These are phyloP conservation scores for Falco novaeseelandiae DNA, from an alignment of 2,797 vertebrate species.

Conservation along the genomic window DNA sequence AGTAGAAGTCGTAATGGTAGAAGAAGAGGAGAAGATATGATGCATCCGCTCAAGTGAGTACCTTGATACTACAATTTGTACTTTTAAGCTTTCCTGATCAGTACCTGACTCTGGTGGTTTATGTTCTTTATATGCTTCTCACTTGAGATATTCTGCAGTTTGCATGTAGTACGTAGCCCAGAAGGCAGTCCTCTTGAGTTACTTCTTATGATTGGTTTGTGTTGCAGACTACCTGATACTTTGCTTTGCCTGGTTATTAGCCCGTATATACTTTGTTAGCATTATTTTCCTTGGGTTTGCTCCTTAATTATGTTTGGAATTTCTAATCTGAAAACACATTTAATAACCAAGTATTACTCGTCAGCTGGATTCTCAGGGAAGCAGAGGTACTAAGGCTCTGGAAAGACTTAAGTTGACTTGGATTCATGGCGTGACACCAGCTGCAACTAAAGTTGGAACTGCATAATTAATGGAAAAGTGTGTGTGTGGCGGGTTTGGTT, in stretches of 20 bases:
- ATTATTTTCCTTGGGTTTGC: neutral
- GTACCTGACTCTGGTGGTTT: neutral
- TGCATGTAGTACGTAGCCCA: neutral
- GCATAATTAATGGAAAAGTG: neutral
- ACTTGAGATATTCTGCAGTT: neutral
- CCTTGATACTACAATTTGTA: neutral
- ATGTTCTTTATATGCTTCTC: neutral
- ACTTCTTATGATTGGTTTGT: neutral
- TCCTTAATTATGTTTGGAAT: neutral
- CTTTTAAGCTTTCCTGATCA: neutral
- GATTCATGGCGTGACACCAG: neutral
- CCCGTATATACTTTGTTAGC: neutral
- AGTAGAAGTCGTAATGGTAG: conserved; percentile 92
- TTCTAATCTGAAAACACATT: neutral
- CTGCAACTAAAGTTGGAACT: neutral
- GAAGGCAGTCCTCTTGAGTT: neutral
- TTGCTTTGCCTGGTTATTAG: neutral
- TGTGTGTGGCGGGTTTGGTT: neutral
- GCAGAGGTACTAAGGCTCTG: neutral
- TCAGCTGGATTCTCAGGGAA: neutral
- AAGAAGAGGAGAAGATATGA: conserved; percentile 97
- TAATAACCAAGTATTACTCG: neutral
- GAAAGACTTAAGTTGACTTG: neutral
- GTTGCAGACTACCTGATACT: neutral
- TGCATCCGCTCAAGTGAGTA: conserved; percentile 96